Evolutionary conservation across 2,888 invertebrate genomes (phyloP).

Genomic region (Drosophila trichaetosa): DNA sequence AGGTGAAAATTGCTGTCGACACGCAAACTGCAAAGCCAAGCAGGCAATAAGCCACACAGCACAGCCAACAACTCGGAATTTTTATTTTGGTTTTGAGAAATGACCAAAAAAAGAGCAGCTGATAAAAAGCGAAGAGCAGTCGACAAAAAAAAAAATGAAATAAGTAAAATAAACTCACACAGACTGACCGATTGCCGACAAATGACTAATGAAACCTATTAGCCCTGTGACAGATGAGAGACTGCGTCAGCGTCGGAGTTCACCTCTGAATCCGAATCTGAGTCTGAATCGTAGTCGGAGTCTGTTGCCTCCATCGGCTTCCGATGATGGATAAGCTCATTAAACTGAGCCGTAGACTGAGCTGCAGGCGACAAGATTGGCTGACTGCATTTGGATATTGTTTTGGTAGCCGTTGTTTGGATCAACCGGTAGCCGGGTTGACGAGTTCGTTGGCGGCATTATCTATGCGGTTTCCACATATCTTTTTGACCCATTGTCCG

Average conservation of each 20-base stretch:
- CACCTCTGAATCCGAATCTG: neutral
- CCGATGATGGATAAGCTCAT: constrained; percentile 78
- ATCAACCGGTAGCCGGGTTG: constrained; percentile 69
- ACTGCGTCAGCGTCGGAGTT: constrained; percentile 11
- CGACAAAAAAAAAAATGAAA: constrained; percentile 9
- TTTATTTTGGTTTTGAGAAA: constrained; percentile 60
- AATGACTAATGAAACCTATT: constrained; percentile 80
- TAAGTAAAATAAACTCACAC: constrained; percentile 4
- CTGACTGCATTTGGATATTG: constrained; percentile 26
- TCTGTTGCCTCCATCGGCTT: constrained; percentile 23
- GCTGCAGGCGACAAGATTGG: constrained; percentile 49
- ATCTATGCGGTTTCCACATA: constrained; percentile 45
- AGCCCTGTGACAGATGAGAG: constrained; percentile 77
- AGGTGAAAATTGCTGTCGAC: constrained; percentile 81
- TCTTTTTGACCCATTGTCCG: constrained; percentile 43
- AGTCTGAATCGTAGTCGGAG: neutral
- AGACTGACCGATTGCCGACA: constrained; percentile 45
- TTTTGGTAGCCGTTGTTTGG: constrained; percentile 26
- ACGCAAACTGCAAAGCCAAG: constrained; percentile 56
- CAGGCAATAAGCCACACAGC: constrained; percentile 10
- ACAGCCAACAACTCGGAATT: constrained; percentile 23
- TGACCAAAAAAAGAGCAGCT: constrained; percentile 59
- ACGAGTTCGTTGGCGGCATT: constrained; percentile 61
- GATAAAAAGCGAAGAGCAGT: constrained; percentile 46
- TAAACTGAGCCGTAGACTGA: constrained; percentile 56